Evolutionary conservation across 2,888 invertebrate species (phyloP).

Genomic region (Drosophila bunnanda): DNA sequence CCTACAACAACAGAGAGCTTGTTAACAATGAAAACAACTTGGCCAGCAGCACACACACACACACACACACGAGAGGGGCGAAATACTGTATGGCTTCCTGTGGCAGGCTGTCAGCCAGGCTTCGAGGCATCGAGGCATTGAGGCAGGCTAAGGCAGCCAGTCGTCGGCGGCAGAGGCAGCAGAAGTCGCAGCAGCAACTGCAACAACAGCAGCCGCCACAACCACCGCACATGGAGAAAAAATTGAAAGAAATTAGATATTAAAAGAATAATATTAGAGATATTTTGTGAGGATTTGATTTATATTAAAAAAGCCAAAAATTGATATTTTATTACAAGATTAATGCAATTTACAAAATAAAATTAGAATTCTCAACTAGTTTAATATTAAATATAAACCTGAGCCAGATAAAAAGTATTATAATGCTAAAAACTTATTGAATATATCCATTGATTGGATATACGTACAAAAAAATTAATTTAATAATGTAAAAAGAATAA

Average conservation of each 20-base stretch:
- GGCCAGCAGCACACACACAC: slow-evolving; percentile 48
- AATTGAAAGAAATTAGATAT: background rate
- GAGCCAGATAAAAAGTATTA: too few relatives aligned
- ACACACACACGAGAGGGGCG: slow-evolving; percentile 21
- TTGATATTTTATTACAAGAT: too few relatives aligned
- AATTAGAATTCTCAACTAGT: too few relatives aligned
- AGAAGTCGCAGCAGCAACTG: slow-evolving; percentile 28
- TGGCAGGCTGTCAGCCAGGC: slow-evolving; percentile 74
- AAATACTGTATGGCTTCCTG: slow-evolving; percentile 79
- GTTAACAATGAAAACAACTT: slow-evolving; percentile 79
- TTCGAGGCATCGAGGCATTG: slow-evolving; percentile 46
- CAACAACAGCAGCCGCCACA: slow-evolving; percentile 42
- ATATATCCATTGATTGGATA: too few relatives aligned
- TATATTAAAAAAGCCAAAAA: too few relatives aligned
- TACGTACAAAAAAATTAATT: too few relatives aligned
- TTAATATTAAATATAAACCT: too few relatives aligned
- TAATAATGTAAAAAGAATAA: too few relatives aligned
- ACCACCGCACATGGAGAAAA: slow-evolving; percentile 10
- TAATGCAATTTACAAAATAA: too few relatives aligned
- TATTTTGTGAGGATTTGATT: background rate
- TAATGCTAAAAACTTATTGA: too few relatives aligned
- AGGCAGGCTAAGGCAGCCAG: slow-evolving; percentile 47
- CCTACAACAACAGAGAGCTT: slow-evolving; percentile 76
- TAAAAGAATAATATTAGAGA: background rate
- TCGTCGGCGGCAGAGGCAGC: slow-evolving; percentile 25